phyloP scores from a whole-genome alignment of 2,113 vertebrate genomes.

The Sturnira hondurensis region DNA sequence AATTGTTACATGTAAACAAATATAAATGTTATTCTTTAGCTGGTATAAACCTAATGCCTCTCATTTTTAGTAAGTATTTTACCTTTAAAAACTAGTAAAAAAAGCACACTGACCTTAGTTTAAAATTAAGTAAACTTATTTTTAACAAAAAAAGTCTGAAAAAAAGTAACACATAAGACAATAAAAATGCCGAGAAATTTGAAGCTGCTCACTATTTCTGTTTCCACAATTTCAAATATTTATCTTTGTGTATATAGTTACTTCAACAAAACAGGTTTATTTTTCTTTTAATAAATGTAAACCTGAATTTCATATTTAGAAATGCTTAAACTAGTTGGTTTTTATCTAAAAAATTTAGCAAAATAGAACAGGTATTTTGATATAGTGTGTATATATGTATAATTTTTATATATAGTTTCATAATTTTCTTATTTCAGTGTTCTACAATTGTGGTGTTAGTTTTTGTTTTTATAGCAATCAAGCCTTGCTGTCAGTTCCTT shows the following conservation, averaged over 20 bases:
- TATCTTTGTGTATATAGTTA: constrained; percentile 50
- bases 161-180: constrained; percentile 31
- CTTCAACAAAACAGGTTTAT: constrained; percentile 22
- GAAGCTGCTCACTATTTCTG: neutral
- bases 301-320: constrained; percentile 37
- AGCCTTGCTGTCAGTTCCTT: neutral
- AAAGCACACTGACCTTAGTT: constrained; percentile 12
- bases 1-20: constrained; percentile 35
- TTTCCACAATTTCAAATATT: constrained; percentile 35
- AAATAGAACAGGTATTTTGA: constrained; percentile 48
- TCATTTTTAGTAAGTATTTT: neutral
- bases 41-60: constrained; percentile 19
- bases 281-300: constrained; percentile 62
- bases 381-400: neutral
- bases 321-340: constrained; percentile 39
- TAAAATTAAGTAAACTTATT: constrained; percentile 47
- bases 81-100: neutral
- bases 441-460: neutral
- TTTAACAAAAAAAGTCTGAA: constrained; percentile 1
- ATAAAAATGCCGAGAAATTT: constrained; percentile 44
- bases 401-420: neutral
- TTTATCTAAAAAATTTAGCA: constrained; percentile 21
- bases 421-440: constrained; percentile 38
- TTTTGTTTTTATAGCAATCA: constrained; percentile 33
- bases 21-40: constrained; percentile 38